These are phyloP conservation scores for Gymnothorax reevesii DNA, from an alignment of 2,797 vertebrate genomes.

Conservation along the genomic window DNA sequence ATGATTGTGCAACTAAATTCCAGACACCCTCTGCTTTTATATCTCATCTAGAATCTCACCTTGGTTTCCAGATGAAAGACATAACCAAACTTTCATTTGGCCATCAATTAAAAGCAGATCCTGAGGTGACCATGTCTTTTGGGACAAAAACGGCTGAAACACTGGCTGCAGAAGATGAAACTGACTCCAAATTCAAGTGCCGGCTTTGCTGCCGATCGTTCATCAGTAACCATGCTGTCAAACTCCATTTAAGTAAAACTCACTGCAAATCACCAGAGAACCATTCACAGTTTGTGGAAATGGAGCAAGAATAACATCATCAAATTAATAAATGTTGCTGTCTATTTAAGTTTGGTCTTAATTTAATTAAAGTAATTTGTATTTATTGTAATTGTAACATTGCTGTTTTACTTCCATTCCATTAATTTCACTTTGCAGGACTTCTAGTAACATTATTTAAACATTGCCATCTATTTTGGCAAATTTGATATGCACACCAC, in stretches of 20 bases:
- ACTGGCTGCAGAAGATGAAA: conserved; percentile 79
- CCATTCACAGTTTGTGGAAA: conserved; percentile 63
- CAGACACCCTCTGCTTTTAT: conserved; percentile 96
- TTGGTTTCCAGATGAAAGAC: conserved; percentile 97
- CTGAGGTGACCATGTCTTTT: conserved; percentile 84
- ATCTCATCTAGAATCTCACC: conserved; percentile 94
- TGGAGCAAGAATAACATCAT: conserved; percentile 8
- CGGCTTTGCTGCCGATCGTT: conserved; percentile 98
- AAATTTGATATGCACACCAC: background rate
- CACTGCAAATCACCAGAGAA: conserved; percentile 98
- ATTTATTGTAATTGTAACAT: background rate
- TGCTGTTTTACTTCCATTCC: background rate
- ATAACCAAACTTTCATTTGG: conserved; percentile 93
- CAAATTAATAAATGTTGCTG: conserved; percentile 1
- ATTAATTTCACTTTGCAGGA: background rate
- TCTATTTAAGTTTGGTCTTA: conserved; percentile 12
- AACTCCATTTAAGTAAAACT: conserved; percentile 99
- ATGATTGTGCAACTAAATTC: conserved; percentile 98
- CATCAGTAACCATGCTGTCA: conserved; percentile 97
- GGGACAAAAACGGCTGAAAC: conserved; percentile 77
- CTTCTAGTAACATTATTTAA: conserved; percentile 3
- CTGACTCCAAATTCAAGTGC: conserved; percentile 91
- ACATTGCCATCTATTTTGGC: conserved; percentile 3
- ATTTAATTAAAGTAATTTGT: conserved; percentile 10
- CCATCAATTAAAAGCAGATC: conserved; percentile 86